Evolutionary conservation across 1,140 invertebrate species (phyloP).

Genomic region (Tetraneura akinire): DNA sequence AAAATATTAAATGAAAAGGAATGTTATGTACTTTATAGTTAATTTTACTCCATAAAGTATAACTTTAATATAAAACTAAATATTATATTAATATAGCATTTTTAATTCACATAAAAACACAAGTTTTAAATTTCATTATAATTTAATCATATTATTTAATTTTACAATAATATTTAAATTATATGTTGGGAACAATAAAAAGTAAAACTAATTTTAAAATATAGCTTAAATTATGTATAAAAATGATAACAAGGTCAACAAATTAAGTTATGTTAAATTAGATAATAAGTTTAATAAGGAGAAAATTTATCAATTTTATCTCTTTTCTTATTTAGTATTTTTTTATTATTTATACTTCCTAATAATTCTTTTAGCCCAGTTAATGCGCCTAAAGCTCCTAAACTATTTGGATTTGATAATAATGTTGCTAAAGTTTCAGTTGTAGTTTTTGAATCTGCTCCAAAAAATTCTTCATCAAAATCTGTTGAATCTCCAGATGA

Average conservation of each 20-base stretch:
- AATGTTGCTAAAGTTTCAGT: constrained; percentile 46
- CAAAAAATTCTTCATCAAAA: constrained; percentile 39
- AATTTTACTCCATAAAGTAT: too few relatives aligned
- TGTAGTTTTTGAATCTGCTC: constrained; percentile 21
- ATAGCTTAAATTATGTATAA: neutral
- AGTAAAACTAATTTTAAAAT: neutral
- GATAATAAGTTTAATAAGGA: constrained; percentile 8
- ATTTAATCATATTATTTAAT: neutral
- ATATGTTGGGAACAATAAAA: neutral
- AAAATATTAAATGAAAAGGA: too few relatives aligned
- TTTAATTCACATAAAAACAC: too few relatives aligned
- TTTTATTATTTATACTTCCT: constrained; percentile 39
- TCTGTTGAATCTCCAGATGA: constrained; percentile 32
- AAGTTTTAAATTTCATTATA: neutral
- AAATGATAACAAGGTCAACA: neutral
- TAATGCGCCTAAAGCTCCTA: constrained; percentile 42
- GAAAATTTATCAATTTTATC: constrained; percentile 46
- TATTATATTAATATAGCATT: too few relatives aligned
- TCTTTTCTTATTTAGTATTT: constrained; percentile 39
- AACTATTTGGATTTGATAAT: constrained; percentile 40
- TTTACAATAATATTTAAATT: constrained; percentile 24
- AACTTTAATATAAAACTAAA: too few relatives aligned
- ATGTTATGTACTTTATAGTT: too few relatives aligned
- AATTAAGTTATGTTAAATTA: neutral
- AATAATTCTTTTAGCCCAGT: constrained; percentile 44